Base-by-base conservation (phyloP, 92 coral and sea anemone species). In the Porites rus region DNA sequence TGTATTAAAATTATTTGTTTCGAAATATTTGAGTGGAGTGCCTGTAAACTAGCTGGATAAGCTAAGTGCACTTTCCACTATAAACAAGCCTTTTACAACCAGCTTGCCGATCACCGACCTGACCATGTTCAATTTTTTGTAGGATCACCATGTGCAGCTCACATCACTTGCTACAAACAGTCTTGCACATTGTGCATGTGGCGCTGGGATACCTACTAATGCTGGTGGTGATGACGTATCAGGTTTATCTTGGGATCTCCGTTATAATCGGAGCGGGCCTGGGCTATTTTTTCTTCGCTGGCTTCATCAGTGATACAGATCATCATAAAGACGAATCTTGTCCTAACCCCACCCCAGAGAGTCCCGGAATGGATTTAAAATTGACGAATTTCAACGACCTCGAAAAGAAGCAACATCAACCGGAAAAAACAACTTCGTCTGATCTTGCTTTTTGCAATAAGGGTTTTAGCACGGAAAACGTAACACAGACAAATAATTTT, bases 181-280 rank as follows among this genome's bases (percentile, higher is more conserved):
- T 86, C 24, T 79, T 95, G 22, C 98, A 95, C 79, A 66, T 93
- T 71, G 73, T 90, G 75, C 98, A 95, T 86, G 90, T 95, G 52
- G 79, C 90, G 74, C 51, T 95, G 84, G 95, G 96, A 62, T 95
- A 95, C 91, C 78, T 91, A 46, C 90, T 95, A 7, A 95, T 95
- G 98, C 65, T 95, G 84, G 87, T 95, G 22, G 96, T 94, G 71
- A 95, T 95, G 96, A 95, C 98, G 67, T 92, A 80, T 88, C 89
- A 95, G 51, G 94, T 92, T n/a, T 93, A 92, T 78, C 91, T 95
- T 13, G 93, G 94, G 71, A 63, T 93, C 12, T 80, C 94, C 85
- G 96, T 95, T 67, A 89, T 93, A 69, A 75, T 93, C 87, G 98
- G 98, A 54, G 90, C 93, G 68, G 98, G 98, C 22, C 88, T 92